Base-by-base conservation (phyloP, 2,888 invertebrate genomes). In the Acleris cristana region DNA sequence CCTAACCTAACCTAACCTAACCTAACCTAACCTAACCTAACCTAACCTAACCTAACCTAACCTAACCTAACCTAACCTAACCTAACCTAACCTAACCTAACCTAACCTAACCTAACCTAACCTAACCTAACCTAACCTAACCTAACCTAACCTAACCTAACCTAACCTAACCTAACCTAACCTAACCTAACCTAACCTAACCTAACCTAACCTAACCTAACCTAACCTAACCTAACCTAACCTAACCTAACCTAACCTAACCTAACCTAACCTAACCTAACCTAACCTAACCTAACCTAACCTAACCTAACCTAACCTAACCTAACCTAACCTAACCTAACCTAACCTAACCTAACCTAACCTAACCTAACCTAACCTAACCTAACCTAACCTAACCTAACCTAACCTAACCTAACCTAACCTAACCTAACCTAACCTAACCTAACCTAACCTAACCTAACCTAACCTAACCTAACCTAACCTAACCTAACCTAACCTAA, bases 41-140 rank as follows among this genome's bases (percentile, higher is more conserved):
- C n/a, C n/a, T n/a, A n/a, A n/a, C n/a, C n/a, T n/a, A n/a, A n/a
- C n/a, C n/a, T n/a, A n/a, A n/a, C n/a, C n/a, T n/a, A n/a, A n/a
- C n/a, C n/a, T n/a, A n/a, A n/a, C n/a, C n/a, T n/a, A n/a, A n/a
- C n/a, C n/a, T n/a, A n/a, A n/a, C n/a, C n/a, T n/a, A n/a, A n/a
- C n/a, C n/a, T n/a, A n/a, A n/a, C n/a, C n/a, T n/a, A n/a, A 57
- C 57, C 57, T 57, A 57, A 57, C 57, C 57, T 57, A 57, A 57
- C 57, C 57, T 57, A 57, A 57, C 57, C 57, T 57, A 57, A 57
- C 57, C 57, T 57, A 57, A 57, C 57, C 57, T 57, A 57, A 57
- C 57, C 57, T 57, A 57, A 57, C 57, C 57, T 57, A 57, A 57
- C 57, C 57, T 57, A 57, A 57, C 57, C 57, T 57, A 57, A 57